These are phyloP conservation scores for Plebejus argus DNA, from an alignment of 2,888 invertebrate genomes.

Conservation along the genomic window DNA sequence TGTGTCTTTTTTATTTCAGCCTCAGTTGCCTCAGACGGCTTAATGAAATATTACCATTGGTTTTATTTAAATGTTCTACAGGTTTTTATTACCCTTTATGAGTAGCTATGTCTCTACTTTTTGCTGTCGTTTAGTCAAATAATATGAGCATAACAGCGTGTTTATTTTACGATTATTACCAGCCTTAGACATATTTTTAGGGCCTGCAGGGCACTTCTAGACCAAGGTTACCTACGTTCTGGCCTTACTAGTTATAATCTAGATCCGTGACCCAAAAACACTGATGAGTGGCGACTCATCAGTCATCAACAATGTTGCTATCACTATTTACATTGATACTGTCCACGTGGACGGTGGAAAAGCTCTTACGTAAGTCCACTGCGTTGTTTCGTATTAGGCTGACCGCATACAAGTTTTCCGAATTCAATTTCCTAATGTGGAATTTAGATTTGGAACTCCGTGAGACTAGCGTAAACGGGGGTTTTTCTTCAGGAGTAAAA, in stretches of 20 bases:
- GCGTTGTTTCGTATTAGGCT: neutral
- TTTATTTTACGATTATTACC: constrained; percentile 25
- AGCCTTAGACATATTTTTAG: neutral
- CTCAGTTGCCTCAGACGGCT: constrained; percentile 3
- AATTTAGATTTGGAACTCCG: neutral
- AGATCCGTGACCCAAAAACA: constrained; percentile 26
- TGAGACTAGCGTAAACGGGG: too few species aligned
- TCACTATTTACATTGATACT: constrained; percentile 25
- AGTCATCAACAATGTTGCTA: constrained; percentile 34
- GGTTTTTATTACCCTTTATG: constrained; percentile 27
- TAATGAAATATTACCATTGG: constrained; percentile 30
- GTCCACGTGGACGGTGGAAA: constrained; percentile 14
- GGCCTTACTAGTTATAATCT: constrained; percentile 1
- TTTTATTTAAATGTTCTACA: constrained; percentile 32
- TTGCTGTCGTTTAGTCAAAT: constrained; percentile 1
- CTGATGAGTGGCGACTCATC: constrained; percentile 4
- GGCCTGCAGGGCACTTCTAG: neutral
- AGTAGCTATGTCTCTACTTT: constrained; percentile 23
- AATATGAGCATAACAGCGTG: constrained; percentile 17
- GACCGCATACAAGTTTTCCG: too few species aligned
- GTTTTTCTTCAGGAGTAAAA: too few species aligned
- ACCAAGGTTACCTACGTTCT: neutral
- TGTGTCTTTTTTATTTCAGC: constrained; percentile 32
- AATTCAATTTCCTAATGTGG: neutral
- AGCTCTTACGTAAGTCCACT: neutral